phyloP scores from a whole-genome alignment of 2,888 invertebrate genomes.

The Pedicia rivosa region DNA sequence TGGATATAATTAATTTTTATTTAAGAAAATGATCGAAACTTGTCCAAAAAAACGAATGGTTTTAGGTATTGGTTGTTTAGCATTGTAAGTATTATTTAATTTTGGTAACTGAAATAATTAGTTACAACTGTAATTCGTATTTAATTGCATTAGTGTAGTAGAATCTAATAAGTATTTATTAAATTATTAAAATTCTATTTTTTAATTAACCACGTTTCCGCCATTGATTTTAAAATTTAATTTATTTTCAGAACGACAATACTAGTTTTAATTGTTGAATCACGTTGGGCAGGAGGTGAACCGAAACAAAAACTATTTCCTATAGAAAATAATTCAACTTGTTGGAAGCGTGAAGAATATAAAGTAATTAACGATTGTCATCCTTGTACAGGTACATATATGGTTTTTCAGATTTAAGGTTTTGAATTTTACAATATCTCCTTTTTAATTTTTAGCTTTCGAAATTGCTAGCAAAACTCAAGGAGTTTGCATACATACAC shows the following conservation, averaged over 20 bases:
- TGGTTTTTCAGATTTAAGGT: neutral
- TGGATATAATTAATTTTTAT: no score
- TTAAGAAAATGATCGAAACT: slow-evolving; percentile 54
- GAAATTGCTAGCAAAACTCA: slow-evolving; percentile 70
- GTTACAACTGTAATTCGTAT: neutral
- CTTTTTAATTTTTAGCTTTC: slow-evolving; percentile 48
- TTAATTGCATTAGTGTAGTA: no score
- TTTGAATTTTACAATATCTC: neutral
- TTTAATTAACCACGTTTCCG: no score
- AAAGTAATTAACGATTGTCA: slow-evolving; percentile 61
- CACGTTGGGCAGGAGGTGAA: slow-evolving; percentile 44
- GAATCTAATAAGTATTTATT: no score
- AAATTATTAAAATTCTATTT: no score
- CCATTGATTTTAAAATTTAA: neutral
- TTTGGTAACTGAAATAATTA: slow-evolving; percentile 1
- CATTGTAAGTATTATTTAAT: slow-evolving; percentile 41
- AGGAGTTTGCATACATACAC: slow-evolving; percentile 66
- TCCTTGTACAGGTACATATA: slow-evolving; percentile 54
- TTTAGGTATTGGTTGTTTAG: slow-evolving; percentile 55
- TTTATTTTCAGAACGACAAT: slow-evolving; percentile 53
- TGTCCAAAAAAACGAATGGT: slow-evolving; percentile 75
- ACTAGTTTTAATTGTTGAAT: slow-evolving; percentile 66
- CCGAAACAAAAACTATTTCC: slow-evolving; percentile 46
- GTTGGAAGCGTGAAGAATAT: slow-evolving; percentile 56
- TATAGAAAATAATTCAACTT: slow-evolving; percentile 62